phyloP scores from a whole-genome alignment of 2,797 vertebrate genomes.

The Scyliorhinus canicula region DNA sequence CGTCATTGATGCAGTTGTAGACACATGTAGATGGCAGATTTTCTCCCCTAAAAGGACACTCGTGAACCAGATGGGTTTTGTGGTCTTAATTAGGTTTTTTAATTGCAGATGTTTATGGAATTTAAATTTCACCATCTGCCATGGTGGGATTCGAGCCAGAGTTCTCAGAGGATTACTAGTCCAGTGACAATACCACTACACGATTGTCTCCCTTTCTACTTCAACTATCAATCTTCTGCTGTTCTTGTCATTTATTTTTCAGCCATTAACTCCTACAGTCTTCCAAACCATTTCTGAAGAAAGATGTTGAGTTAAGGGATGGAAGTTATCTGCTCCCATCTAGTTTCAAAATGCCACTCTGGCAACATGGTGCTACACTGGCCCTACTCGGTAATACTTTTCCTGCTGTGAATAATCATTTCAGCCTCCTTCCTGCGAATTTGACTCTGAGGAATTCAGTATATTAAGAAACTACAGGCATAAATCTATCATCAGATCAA shows the following conservation, averaged over 20 bases:
- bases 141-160: too few relatives aligned
- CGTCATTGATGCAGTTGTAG: too few relatives aligned
- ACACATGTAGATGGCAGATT: too few relatives aligned
- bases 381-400: not conserved
- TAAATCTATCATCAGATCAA: not conserved
- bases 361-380: not conserved
- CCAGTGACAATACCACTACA: too few relatives aligned
- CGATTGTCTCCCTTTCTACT: not conserved
- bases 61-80: too few relatives aligned
- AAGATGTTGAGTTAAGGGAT: not conserved
- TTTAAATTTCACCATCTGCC: too few relatives aligned
- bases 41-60: too few relatives aligned
- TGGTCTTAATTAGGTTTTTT: too few relatives aligned
- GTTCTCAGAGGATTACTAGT: too few relatives aligned
- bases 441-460: not conserved
- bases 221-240: not conserved
- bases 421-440: not conserved
- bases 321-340: not conserved
- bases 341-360: not conserved
- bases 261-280: not conserved
- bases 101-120: too few relatives aligned
- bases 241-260: not conserved
- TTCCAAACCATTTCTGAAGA: not conserved
- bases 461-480: not conserved
- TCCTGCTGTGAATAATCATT: not conserved